Percentiles rank a stretch among this genome's conserved stretches.
phyloP scores from a whole-genome alignment of 2,797 vertebrate species.

The Salarias fasciatus region DNA sequence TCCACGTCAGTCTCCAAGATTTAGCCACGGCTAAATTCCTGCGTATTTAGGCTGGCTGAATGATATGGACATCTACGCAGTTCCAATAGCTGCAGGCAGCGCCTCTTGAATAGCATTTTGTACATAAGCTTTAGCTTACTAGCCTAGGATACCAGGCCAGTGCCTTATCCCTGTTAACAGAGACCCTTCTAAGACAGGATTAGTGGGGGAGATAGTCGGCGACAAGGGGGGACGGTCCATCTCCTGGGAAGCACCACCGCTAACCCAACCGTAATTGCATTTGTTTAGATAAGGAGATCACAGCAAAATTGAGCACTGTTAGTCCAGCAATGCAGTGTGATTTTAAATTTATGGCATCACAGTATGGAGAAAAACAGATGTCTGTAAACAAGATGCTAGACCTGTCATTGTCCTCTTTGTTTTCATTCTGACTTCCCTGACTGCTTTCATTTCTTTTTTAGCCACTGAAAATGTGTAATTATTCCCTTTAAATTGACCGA shows the following conservation, averaged over 20 bases:
- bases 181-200: constrained; percentile 98
- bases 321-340: constrained; percentile 53
- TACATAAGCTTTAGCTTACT: constrained; percentile 88
- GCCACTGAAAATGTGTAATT: constrained; percentile 27
- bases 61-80: constrained; percentile 82
- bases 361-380: constrained; percentile 27
- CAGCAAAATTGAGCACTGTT: constrained; percentile 69
- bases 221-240: constrained; percentile 91
- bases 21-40: constrained; percentile 85
- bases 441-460: constrained; percentile 15
- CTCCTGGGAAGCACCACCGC: constrained; percentile 86
- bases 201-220: constrained; percentile 90
- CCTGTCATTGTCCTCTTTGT: constrained; percentile 23
- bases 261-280: constrained; percentile 85
- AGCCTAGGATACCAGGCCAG: constrained; percentile 85
- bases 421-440: constrained; percentile 10
- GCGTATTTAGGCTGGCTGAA: constrained; percentile 83
- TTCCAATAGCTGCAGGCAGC: constrained; percentile 87
- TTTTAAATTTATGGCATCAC: constrained; percentile 49
- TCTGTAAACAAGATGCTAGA: constrained; percentile 42
- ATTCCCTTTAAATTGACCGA: constrained; percentile 18
- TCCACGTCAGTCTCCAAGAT: constrained; percentile 83
- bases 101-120: constrained; percentile 87
- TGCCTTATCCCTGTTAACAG: constrained; percentile 97
- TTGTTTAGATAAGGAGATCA: constrained; percentile 87